These are phyloP conservation scores for Cephalotes varians DNA, from an alignment of 2,888 invertebrate genomes.

Conservation along the genomic window DNA sequence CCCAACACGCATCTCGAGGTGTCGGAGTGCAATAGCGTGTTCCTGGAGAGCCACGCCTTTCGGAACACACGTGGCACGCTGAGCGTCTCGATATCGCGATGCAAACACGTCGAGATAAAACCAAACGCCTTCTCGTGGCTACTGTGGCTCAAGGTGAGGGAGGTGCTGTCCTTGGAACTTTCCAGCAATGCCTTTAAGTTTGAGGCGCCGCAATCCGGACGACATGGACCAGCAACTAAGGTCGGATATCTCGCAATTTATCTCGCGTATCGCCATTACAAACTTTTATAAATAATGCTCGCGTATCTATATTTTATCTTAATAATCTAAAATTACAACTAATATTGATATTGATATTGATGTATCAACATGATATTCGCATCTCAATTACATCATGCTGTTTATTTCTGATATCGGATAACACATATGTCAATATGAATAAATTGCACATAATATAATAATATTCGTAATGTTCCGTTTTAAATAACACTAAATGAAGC, in stretches of 20 bases:
- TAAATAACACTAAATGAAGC: neutral
- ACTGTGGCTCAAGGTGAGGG: slow-evolving; percentile 87
- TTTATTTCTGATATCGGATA: slow-evolving; percentile 32
- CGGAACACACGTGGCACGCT: slow-evolving; percentile 89
- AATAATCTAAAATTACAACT: neutral
- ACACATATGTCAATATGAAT: slow-evolving; percentile 12
- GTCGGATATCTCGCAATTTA: slow-evolving; percentile 66
- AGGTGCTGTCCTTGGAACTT: slow-evolving; percentile 88
- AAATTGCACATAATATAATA: slow-evolving; percentile 14
- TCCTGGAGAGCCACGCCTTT: slow-evolving; percentile 89
- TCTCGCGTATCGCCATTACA: neutral
- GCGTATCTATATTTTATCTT: neutral
- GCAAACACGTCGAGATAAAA: slow-evolving; percentile 88
- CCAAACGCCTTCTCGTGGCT: slow-evolving; percentile 90
- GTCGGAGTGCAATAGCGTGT: slow-evolving; percentile 87
- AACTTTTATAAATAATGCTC: neutral
- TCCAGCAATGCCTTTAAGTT: slow-evolving; percentile 89
- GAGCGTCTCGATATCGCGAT: slow-evolving; percentile 88
- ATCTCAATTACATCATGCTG: slow-evolving; percentile 4
- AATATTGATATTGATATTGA: slow-evolving; percentile 13
- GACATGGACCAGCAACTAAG: slow-evolving; percentile 88
- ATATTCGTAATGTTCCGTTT: slow-evolving; percentile 3
- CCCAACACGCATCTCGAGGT: slow-evolving; percentile 88
- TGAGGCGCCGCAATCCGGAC: slow-evolving; percentile 87
- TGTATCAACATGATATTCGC: neutral